Percentiles rank a stretch among this genome's conserved stretches.
Evolutionary conservation across 1,140 invertebrate genomes (phyloP).

Genomic region (Schlechtendalia chinensis): DNA sequence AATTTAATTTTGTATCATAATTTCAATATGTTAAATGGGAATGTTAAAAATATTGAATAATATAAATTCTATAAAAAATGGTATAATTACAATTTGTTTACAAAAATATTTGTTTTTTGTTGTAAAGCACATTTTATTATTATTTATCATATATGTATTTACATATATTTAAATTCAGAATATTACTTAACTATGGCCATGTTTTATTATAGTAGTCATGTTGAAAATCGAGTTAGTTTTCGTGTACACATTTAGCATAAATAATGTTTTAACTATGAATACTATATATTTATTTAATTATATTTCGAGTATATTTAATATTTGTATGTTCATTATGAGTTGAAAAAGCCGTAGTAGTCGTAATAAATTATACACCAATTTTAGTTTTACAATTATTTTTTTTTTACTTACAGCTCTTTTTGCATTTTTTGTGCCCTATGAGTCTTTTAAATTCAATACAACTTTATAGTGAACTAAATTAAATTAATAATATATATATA

Average conservation of each 20-base stretch:
- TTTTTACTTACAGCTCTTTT: conserved; percentile 12
- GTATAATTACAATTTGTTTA: conserved; percentile 6
- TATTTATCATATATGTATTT: not conserved
- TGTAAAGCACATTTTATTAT: not conserved
- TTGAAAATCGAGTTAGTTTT: not conserved
- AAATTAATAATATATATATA: not conserved
- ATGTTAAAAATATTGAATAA: not conserved
- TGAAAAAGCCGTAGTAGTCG: no score
- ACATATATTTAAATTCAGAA: not conserved
- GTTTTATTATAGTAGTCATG: not conserved
- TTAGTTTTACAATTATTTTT: not conserved
- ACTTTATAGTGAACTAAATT: not conserved
- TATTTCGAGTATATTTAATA: not conserved
- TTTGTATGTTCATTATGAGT: not conserved
- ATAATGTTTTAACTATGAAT: not conserved
- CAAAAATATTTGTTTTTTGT: not conserved
- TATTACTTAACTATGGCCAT: not conserved
- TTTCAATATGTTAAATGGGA: not conserved
- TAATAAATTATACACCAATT: not conserved
- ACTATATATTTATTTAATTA: not conserved
- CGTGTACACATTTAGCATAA: not conserved
- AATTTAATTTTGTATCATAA: not conserved
- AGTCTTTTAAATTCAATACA: not conserved
- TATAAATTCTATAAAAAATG: not conserved
- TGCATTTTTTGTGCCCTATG: not conserved